phyloP scores from a whole-genome alignment of 1,140 invertebrate genomes.

The Agrilus planipennis region DNA sequence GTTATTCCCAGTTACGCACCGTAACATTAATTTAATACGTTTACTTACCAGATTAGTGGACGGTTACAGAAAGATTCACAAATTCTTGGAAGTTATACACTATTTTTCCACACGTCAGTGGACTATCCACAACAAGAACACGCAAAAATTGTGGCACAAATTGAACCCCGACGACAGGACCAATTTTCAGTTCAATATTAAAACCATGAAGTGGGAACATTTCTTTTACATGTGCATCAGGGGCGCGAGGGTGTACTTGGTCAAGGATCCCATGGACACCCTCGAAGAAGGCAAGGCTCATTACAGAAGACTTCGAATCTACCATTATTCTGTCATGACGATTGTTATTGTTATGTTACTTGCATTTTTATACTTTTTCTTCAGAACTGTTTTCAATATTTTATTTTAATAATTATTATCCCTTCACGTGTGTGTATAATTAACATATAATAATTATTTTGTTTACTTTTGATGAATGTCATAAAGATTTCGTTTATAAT shows the following conservation, averaged over 20 bases:
- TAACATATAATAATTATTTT: too few relatives aligned
- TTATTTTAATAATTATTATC: too few relatives aligned
- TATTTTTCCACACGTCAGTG: conserved; percentile 61
- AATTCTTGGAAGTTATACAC: conserved; percentile 55
- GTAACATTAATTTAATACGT: conserved; percentile 44
- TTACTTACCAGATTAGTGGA: conserved; percentile 50
- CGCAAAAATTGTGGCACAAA: conserved; percentile 44
- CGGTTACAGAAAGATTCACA: conserved; percentile 63
- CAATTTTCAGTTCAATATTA: conserved; percentile 47
- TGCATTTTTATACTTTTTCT: too few relatives aligned
- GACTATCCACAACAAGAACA: conserved; percentile 57
- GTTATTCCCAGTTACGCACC: too few relatives aligned
- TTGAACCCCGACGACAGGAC: conserved; percentile 46
- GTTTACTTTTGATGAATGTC: too few relatives aligned
- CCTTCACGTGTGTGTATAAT: too few relatives aligned
- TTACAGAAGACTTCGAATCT: conserved; percentile 5
- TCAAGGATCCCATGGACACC: conserved; percentile 47
- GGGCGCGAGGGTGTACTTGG: conserved; percentile 44
- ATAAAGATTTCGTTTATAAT: too few relatives aligned
- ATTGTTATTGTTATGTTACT: neutral
- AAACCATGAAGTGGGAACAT: conserved; percentile 43
- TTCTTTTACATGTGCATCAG: conserved; percentile 45
- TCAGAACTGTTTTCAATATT: too few relatives aligned
- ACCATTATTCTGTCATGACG: conserved; percentile 7
- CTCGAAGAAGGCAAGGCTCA: conserved; percentile 15